A percentile compares a stretch with the other conserved stretches of the same genome.
phyloP scores from a whole-genome alignment of 2,888 invertebrate species.

The Ariolimax columbianus region DNA sequence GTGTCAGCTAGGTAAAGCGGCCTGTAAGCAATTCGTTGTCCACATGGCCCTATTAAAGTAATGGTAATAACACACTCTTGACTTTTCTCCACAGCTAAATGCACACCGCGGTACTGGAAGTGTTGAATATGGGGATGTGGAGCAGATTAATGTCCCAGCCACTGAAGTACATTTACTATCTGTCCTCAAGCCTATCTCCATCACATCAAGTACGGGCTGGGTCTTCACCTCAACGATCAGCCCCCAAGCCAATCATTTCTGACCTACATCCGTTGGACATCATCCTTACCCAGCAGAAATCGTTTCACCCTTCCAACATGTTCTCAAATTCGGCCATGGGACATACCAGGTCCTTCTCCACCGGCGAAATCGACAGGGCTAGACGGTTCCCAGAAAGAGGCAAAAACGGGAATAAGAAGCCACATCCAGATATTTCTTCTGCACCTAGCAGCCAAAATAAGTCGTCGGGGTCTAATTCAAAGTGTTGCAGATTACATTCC shows the following conservation, averaged over 20 bases:
- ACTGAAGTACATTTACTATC: not conserved
- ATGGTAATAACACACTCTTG: too few relatives aligned
- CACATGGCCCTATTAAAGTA: too few relatives aligned
- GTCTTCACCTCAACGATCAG: not conserved
- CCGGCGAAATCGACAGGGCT: conserved; percentile 5
- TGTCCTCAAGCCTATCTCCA: not conserved
- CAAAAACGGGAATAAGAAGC: not conserved
- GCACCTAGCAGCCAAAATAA: not conserved
- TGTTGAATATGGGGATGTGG: conserved; percentile 21
- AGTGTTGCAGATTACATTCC: not conserved
- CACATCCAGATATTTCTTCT: not conserved
- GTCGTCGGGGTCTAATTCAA: not conserved
- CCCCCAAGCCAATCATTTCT: not conserved
- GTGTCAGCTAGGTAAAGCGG: too few relatives aligned
- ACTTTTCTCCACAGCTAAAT: not conserved
- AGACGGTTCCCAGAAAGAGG: conserved; percentile 17
- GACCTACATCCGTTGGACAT: conserved; percentile 14
- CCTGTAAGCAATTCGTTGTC: too few relatives aligned
- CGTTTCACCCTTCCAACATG: conserved; percentile 25
- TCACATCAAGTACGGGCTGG: not conserved
- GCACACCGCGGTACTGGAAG: not conserved
- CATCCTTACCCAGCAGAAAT: conserved; percentile 25
- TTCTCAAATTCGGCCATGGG: not conserved
- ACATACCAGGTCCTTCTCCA: conserved; percentile 30
- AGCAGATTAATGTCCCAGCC: conserved; percentile 16